Percentiles rank a stretch among this genome's conserved stretches.
phyloP scores from a whole-genome alignment of 2,113 vertebrate genomes.

The Xiphias gladius region DNA sequence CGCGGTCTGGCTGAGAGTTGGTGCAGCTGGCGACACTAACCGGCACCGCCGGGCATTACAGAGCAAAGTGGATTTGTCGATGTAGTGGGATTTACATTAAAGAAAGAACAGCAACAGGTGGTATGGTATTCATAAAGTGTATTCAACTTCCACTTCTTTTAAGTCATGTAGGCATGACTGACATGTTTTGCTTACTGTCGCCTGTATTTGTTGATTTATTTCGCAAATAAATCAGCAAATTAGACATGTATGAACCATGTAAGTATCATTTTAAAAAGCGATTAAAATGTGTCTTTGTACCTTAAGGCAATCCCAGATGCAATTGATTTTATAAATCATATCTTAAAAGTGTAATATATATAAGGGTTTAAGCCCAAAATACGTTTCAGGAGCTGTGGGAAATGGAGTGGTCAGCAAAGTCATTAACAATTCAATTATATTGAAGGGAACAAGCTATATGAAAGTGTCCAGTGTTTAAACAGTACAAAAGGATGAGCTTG shows the following conservation, averaged over 20 bases:
- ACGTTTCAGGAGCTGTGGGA: too few relatives aligned
- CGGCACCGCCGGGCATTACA: conserved; percentile 39
- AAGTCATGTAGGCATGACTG: neutral
- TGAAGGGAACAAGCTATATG: conserved; percentile 16
- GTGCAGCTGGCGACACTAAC: conserved; percentile 50
- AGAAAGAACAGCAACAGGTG: conserved; percentile 16
- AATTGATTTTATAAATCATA: too few relatives aligned
- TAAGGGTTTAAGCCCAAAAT: too few relatives aligned
- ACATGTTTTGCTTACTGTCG: neutral
- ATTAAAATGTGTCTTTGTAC: too few relatives aligned
- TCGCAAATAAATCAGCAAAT: neutral
- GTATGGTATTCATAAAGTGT: neutral
- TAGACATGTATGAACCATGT: too few relatives aligned
- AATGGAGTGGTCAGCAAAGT: conserved; percentile 39
- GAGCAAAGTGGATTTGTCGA: neutral
- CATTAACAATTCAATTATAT: conserved; percentile 53
- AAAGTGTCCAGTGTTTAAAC: conserved; percentile 49
- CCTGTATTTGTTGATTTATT: neutral
- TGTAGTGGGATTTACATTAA: neutral
- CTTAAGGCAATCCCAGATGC: too few relatives aligned
- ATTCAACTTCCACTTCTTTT: neutral
- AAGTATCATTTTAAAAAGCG: too few relatives aligned
- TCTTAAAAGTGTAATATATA: too few relatives aligned
- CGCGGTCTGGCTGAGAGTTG: conserved; percentile 47
- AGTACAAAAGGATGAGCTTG: conserved; percentile 40